Conservation (phyloP, 2,113 vertebrate species). For the Ptilonorhynchus violaceus region DNA sequence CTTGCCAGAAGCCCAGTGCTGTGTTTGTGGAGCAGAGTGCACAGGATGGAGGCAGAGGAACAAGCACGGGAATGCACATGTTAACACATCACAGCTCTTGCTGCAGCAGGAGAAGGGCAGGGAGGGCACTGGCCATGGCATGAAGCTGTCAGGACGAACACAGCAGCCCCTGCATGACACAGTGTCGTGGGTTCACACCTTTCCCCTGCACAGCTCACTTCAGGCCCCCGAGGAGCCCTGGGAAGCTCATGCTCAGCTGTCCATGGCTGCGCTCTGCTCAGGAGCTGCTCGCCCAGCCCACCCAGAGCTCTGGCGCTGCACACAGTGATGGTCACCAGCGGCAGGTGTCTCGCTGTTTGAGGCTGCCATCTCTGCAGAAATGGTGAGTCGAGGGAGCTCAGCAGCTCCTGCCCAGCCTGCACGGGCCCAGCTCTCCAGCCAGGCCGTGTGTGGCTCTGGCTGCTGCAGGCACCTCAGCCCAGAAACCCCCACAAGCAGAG, state of each 20-base stretch:
- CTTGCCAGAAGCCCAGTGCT: not conserved
- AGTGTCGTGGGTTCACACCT: not conserved
- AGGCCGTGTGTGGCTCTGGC: not conserved
- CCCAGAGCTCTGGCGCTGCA: not conserved
- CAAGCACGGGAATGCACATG: not conserved
- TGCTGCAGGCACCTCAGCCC: not conserved
- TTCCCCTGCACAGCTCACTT: not conserved
- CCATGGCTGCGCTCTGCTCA: not conserved
- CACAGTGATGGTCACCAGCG: not conserved
- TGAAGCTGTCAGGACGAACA: not conserved
- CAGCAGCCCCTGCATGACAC: not conserved
- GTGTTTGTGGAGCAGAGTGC: not conserved
- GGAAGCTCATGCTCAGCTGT: not conserved
- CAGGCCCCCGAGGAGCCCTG: not conserved
- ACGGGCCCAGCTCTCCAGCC: not conserved
- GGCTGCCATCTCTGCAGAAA: not conserved
- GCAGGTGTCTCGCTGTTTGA: accelerated
- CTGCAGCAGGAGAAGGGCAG: not conserved
- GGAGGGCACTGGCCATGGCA: not conserved
- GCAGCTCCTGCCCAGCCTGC: not conserved
- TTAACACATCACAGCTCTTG: not conserved
- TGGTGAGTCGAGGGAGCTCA: not conserved
- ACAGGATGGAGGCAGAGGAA: not conserved
- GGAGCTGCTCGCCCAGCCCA: not conserved
- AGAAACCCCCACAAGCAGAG: not conserved